Percentiles rank a stretch among this genome's conserved stretches.
Conservation (phyloP, 2,888 invertebrate species). For the Neoascia interrupta region DNA sequence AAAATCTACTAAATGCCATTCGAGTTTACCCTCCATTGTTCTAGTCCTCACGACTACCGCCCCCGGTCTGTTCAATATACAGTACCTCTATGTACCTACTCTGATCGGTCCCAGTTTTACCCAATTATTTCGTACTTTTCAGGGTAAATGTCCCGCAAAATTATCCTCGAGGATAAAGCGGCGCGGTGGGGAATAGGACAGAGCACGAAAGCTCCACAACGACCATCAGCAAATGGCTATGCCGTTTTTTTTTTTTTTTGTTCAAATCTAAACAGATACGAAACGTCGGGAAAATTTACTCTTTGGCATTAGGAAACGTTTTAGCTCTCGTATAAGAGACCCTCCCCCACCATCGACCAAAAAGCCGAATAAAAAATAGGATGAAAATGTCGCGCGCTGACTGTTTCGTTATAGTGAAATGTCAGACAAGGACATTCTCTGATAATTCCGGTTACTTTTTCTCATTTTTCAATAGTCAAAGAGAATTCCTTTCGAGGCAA, state of each 20-base stretch:
- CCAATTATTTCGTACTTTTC: slow-evolving; percentile 66
- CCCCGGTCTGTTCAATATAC: too few species aligned
- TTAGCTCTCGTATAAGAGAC: slow-evolving; percentile 2
- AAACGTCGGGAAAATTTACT: slow-evolving; percentile 21
- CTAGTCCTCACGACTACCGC: too few species aligned
- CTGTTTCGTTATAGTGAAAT: too few species aligned
- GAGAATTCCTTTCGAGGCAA: neutral
- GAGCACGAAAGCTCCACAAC: slow-evolving; percentile 26
- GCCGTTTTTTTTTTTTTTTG: slow-evolving; percentile 22
- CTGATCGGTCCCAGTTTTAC: slow-evolving; percentile 47
- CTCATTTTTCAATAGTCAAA: too few species aligned
- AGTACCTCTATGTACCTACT: too few species aligned
- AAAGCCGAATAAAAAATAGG: too few species aligned
- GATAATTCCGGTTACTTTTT: too few species aligned
- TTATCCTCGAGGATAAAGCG: slow-evolving; percentile 45
- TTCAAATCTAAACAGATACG: slow-evolving; percentile 24
- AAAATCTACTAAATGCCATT: too few species aligned
- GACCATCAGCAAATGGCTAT: slow-evolving; percentile 31
- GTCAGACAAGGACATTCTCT: neutral
- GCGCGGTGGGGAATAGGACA: slow-evolving; percentile 35
- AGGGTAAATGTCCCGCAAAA: slow-evolving; percentile 66
- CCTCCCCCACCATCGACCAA: too few species aligned
- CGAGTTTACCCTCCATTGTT: too few species aligned
- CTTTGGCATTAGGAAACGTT: slow-evolving; percentile 21
- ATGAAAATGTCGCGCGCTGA: slow-evolving; percentile 29